Base-by-base conservation (phyloP, 2,797 vertebrate genomes). In the Vipera latastei region DNA sequence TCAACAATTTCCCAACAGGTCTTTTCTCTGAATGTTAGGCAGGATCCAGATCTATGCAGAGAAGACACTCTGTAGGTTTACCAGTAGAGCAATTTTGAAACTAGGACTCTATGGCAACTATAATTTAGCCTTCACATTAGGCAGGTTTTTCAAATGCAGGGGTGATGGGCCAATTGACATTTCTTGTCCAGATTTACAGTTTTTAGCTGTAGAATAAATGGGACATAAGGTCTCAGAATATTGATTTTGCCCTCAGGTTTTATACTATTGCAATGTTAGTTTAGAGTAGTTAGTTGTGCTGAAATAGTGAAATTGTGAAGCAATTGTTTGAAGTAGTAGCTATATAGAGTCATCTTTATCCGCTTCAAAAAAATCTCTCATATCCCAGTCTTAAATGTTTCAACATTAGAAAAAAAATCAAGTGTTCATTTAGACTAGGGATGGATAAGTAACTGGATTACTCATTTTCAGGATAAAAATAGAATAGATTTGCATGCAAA, bases 281-380 rank as follows among this genome's bases (percentile, higher is more conserved):
- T 95, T 96, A 94, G 87, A 89, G 93, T 89, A 90, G 94, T 95
- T 94, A 95, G 69, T 95, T 95, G 92, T 94, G 95, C 94, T 96
- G 96, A 96, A 96, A 95, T 53, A 87, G 86, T 95, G 65, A 73
- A 38, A 38, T 73, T 73, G n/a, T 44, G 63, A 88, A 91, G 48
- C 91, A 90, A 95, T 96, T 93, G 89, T 93, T 89, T 91, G 92
- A 53, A 91, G 22, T 94, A 94, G 13, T 94, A 26, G 53, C 94
- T 73, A 93, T 90, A 65, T 86, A 92, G 26, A 59, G 22, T 48
- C 93, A 55, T 86, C 2, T 26, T 95, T 90, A 90, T 28, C 86
- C 60, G 16, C 87, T 60, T 28, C 88, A 63, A 26, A 28, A 65
- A 65, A 32, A 69, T 55, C 20, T n/a, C 18, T 22, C 20, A 92